Percentiles rank a stretch among this genome's conserved stretches.
Conservation (phyloP, 2,113 vertebrate species). For the Leucoraja erinaceus region DNA sequence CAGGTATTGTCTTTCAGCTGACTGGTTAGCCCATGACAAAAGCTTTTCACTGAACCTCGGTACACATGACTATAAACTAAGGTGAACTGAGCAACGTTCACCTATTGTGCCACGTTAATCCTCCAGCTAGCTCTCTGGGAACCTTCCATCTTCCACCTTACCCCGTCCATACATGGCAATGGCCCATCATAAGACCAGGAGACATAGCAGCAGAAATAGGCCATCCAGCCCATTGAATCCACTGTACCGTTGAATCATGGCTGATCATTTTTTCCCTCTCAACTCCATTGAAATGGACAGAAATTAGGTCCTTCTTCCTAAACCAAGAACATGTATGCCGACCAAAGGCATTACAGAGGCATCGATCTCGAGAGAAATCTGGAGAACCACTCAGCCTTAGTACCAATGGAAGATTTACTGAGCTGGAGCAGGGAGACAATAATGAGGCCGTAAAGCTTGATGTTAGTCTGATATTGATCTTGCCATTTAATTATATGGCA, state of each 20-base stretch:
- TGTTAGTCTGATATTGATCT: conserved; percentile 28
- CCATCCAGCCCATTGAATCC: too few relatives aligned
- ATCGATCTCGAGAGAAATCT: conserved; percentile 11
- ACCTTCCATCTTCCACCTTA: too few relatives aligned
- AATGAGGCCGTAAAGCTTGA: conserved; percentile 38
- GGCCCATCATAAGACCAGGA: too few relatives aligned
- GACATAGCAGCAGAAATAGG: too few relatives aligned
- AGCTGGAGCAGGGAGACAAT: neutral
- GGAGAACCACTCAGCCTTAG: conserved; percentile 11
- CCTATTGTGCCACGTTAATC: neutral
- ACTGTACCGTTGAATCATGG: too few relatives aligned
- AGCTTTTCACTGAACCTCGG: too few relatives aligned
- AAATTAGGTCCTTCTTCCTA: neutral
- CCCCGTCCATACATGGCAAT: neutral
- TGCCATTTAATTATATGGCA: conserved; percentile 31
- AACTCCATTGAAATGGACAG: neutral
- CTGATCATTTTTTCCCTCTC: too few relatives aligned
- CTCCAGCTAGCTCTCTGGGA: neutral
- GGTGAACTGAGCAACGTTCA: neutral
- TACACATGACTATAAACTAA: too few relatives aligned
- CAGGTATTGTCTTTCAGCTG: too few relatives aligned
- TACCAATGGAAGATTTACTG: conserved; percentile 16
- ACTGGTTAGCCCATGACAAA: too few relatives aligned
- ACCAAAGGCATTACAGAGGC: neutral
- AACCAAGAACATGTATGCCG: neutral